A percentile compares a stretch with the other conserved stretches of the same genome.
Conservation (phyloP, 2,113 vertebrate genomes). For the Zeus faber region DNA sequence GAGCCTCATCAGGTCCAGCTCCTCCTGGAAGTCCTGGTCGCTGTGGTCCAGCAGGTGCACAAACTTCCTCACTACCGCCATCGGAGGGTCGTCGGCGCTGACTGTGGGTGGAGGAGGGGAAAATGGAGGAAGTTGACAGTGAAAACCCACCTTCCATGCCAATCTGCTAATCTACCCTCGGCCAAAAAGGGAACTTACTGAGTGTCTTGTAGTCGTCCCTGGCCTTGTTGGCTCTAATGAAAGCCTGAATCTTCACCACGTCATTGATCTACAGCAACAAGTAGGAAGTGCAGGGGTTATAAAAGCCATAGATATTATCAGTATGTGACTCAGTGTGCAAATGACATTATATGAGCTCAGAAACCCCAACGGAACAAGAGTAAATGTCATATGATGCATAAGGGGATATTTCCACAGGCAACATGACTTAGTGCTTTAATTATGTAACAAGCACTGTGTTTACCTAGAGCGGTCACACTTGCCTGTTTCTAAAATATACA, state of each 20-base stretch:
- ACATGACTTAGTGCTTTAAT: constrained; percentile 31
- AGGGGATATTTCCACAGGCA: neutral
- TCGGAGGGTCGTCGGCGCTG: constrained; percentile 89
- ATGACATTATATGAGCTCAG: constrained; percentile 19
- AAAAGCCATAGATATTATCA: constrained; percentile 14
- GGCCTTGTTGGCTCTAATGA: constrained; percentile 97
- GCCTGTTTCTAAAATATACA: neutral
- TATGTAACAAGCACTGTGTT: constrained; percentile 5
- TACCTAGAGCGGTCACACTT: neutral
- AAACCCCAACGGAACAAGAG: neutral
- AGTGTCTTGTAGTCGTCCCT: constrained; percentile 98
- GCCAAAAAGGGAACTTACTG: constrained; percentile 79
- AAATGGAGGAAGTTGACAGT: neutral
- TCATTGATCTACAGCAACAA: constrained; percentile 81
- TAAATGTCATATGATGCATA: constrained; percentile 19
- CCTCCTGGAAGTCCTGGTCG: constrained; percentile 98
- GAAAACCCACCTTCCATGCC: neutral
- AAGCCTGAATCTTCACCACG: constrained; percentile 96
- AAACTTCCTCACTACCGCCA: constrained; percentile 95
- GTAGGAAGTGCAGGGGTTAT: constrained; percentile 24
- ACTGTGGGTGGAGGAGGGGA: constrained; percentile 36
- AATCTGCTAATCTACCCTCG: neutral
- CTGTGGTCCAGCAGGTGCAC: constrained; percentile 97
- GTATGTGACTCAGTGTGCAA: constrained; percentile 20
- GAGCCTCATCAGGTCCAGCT: constrained; percentile 92